A percentile compares a stretch with the other conserved stretches of the same genome.
phyloP scores from a whole-genome alignment of 2,888 invertebrate genomes.

The Onthophagus sagittarius region DNA sequence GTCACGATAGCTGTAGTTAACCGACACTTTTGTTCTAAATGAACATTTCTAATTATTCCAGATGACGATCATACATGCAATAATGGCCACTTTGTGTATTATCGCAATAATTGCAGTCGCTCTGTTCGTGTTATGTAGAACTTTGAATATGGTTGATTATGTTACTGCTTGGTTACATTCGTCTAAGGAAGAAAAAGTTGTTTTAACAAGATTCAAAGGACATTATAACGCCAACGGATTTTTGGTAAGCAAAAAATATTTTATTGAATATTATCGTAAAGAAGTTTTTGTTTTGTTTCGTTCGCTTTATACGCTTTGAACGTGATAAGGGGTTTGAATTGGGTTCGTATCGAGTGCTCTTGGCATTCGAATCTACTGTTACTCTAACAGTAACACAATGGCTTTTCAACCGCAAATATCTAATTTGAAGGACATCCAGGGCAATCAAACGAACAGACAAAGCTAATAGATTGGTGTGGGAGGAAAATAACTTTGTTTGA shows the following conservation, averaged over 20 bases:
- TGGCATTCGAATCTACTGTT: not conserved
- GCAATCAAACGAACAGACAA: not conserved
- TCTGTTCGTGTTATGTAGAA: constrained; percentile 48
- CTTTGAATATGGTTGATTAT: constrained; percentile 49
- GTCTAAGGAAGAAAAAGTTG: constrained; percentile 54
- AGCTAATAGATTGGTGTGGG: not conserved
- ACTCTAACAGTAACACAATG: not conserved
- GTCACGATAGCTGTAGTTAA: not conserved
- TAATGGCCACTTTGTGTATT: constrained; percentile 43
- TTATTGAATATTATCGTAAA: not conserved
- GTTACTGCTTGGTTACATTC: constrained; percentile 52
- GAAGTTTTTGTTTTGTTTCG: not conserved
- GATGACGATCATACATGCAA: constrained; percentile 47
- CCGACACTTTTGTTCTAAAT: no score
- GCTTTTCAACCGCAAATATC: not conserved
- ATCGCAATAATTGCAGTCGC: constrained; percentile 46
- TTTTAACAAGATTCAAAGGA: constrained; percentile 52
- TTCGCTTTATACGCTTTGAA: not conserved
- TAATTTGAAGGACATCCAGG: not conserved
- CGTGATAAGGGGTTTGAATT: not conserved
- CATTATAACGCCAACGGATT: constrained; percentile 65
- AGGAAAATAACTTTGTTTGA: not conserved
- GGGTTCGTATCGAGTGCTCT: not conserved
- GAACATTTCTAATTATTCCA: constrained; percentile 27
- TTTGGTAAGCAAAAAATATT: constrained; percentile 51